phyloP scores from a whole-genome alignment of 1,140 invertebrate species.

The Zeugodacus cucurbitae region DNA sequence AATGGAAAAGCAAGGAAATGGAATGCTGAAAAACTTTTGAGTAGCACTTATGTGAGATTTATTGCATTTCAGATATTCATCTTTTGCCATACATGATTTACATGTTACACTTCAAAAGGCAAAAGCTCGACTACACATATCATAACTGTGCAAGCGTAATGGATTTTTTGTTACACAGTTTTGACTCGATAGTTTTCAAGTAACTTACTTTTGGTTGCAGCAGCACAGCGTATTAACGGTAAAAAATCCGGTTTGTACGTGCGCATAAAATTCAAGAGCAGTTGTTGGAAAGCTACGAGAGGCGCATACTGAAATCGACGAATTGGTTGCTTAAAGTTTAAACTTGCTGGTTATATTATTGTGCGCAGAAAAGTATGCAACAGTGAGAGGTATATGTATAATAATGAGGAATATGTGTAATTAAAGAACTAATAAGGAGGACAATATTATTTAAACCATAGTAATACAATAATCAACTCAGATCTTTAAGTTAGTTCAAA shows the following conservation, averaged over 20 bases:
- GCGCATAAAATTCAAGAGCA: not conserved
- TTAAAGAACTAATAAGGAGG: no score
- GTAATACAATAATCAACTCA: no score
- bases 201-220: not conserved
- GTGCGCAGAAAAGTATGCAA: no score
- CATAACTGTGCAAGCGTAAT: not conserved
- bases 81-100: constrained; percentile 12
- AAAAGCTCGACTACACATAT: not conserved
- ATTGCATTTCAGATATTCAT: constrained; percentile 39
- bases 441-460: no score
- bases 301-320: no score
- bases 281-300: not conserved
- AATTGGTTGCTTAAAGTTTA: no score
- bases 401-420: no score
- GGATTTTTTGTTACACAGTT: not conserved
- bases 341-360: no score
- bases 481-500: no score
- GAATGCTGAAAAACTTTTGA: constrained; percentile 16
- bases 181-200: not conserved
- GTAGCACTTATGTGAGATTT: constrained; percentile 26
- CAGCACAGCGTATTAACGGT: not conserved
- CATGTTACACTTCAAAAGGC: not conserved
- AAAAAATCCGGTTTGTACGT: not conserved
- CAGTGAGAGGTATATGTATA: no score
- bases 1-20: constrained; percentile 21